Evolutionary conservation across 2,797 vertebrate species (phyloP), one percentile per base, ranked within the genome.

Genomic region (Microhierax caerulescens): DNA sequence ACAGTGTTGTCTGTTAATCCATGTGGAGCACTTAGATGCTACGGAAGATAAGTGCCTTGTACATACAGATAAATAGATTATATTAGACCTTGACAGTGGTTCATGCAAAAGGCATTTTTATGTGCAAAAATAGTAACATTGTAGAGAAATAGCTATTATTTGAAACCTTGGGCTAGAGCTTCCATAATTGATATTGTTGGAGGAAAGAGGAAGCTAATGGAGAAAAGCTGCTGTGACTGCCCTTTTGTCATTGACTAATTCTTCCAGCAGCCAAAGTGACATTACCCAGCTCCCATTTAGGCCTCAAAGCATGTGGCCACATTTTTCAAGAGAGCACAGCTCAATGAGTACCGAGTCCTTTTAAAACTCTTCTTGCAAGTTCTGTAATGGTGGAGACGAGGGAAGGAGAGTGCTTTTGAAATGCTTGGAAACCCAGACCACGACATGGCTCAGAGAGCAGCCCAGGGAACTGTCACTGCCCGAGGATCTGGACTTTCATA

Each of bases 1-100:
- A 28, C 54, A 67, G 61, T 34, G 63, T 19, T 94, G 85, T 63
- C 92, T 94, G 2, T 94, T 95, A 91, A 92, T 94, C 94, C 76
- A 34, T 48, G 50, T 91, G 82, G 75, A 95, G 89, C 94, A 85
- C 91, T 94, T 83, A 93, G 92, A 94, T 92, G 79, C 78, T 90
- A 7, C 57, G 53, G 72, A 94, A 95, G 81, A 93, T 95, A 96
- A 96, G 94, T 95, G 91, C 85, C 91, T 95, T 94, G 91, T 97
- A 97, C 96, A 96, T 95, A 80, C 94, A 95, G 85, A 95, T 94
- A 97, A 96, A 96, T 93, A 93, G 93, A 95, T 93, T 80, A 92
- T 64, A 96, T 96, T 96, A 95, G 96, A 95, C 96, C 91, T 95
- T 97, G 96, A 96, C 89, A 94, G 89, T 88, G 50, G 89, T 88